These are phyloP conservation scores for Eupithecia centaureata DNA, from an alignment of 2,888 invertebrate species.

Conservation along the genomic window DNA sequence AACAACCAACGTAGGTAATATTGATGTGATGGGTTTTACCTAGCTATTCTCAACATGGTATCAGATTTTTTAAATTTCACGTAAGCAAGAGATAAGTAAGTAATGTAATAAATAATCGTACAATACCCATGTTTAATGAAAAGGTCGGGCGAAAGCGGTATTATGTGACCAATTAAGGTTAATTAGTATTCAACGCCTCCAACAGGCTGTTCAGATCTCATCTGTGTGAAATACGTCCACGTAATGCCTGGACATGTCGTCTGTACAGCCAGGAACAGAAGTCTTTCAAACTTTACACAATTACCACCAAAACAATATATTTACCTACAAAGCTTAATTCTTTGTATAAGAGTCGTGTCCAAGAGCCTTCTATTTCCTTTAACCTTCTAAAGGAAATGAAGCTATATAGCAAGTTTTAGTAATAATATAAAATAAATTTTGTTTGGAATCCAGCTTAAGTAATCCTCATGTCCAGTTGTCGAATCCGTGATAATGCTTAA, in stretches of 20 bases:
- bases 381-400: not conserved
- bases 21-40: not conserved
- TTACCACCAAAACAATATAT: not conserved
- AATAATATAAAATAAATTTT: not conserved
- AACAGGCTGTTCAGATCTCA: constrained; percentile 43
- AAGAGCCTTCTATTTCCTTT: not conserved
- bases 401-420: not conserved
- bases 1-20: not conserved
- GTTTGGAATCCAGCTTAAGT: not conserved
- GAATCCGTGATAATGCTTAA: not conserved
- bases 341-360: too few relatives aligned
- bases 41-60: not conserved
- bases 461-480: not conserved
- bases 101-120: constrained; percentile 3
- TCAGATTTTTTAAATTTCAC: not conserved
- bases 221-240: constrained; percentile 53
- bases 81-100: not conserved
- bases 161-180: constrained; percentile 35
- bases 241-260: constrained; percentile 43
- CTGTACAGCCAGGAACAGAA: constrained; percentile 10
- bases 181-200: constrained; percentile 46
- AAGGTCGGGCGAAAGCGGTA: constrained; percentile 41
- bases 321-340: too few relatives aligned
- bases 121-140: constrained; percentile 40
- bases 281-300: not conserved